Conservation (phyloP, 2,888 invertebrate species). For the Rhimphoctona megacephalus region DNA sequence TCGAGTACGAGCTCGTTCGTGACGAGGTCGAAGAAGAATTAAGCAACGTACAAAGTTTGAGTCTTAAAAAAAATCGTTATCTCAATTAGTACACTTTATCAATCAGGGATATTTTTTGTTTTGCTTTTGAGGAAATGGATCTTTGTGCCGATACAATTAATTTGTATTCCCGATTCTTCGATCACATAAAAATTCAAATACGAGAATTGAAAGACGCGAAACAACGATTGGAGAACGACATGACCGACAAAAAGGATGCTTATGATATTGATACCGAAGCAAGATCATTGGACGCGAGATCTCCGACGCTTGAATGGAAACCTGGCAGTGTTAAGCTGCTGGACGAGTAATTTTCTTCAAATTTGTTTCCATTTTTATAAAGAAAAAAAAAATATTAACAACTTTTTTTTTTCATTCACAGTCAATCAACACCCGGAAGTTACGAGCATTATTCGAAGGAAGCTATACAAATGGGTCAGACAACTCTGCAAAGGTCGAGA, state of each 20-base stretch:
- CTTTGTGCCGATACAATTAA: conserved; percentile 78
- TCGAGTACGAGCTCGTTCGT: conserved; percentile 90
- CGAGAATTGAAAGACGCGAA: conserved; percentile 85
- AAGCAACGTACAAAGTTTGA: conserved; percentile 86
- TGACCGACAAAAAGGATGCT: conserved; percentile 87
- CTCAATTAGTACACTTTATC: neutral
- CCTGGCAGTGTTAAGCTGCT: conserved; percentile 86
- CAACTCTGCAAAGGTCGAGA: conserved; percentile 85
- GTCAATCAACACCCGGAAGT: conserved; percentile 86
- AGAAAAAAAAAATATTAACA: neutral
- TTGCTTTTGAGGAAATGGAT: conserved; percentile 75
- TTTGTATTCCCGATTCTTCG: conserved; percentile 75
- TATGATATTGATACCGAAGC: conserved; percentile 85
- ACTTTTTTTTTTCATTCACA: conserved; percentile 68
- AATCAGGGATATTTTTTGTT: neutral
- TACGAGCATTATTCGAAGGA: conserved; percentile 86
- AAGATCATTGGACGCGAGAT: conserved; percentile 84
- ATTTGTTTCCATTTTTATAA: neutral
- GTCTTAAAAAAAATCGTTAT: neutral
- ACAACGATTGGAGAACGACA: conserved; percentile 86
- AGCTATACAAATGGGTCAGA: conserved; percentile 85
- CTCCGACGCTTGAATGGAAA: conserved; percentile 85
- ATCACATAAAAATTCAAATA: conserved; percentile 81
- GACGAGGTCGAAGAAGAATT: conserved; percentile 92
- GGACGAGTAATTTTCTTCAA: conserved; percentile 83